Conservation (phyloP, 1,140 invertebrate species). For the Octopus sinensis region DNA sequence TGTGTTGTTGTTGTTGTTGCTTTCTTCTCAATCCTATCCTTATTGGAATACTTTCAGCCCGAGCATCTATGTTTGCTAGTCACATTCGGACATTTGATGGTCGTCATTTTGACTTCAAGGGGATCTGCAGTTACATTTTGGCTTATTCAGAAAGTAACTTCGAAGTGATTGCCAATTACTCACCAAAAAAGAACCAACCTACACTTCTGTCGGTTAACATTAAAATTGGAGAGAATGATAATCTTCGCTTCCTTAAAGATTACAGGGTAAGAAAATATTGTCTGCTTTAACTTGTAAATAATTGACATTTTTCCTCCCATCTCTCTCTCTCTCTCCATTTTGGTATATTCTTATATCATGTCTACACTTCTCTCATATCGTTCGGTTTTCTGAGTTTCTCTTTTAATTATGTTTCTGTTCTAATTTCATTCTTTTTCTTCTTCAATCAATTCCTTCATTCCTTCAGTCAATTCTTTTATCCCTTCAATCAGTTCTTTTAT, state of each 20-base stretch:
- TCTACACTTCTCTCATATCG: too few relatives aligned
- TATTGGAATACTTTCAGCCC: not conserved
- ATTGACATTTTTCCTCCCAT: not conserved
- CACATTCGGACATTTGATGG: constrained; percentile 86
- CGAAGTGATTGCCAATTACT: constrained; percentile 60
- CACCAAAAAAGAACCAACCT: constrained; percentile 40
- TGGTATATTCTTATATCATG: not conserved
- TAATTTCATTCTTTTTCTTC: too few relatives aligned
- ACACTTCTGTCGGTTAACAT: constrained; percentile 56
- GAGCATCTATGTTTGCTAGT: constrained; percentile 33
- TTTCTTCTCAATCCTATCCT: too few relatives aligned
- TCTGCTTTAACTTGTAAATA: not conserved
- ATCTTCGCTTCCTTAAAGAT: constrained; percentile 48
- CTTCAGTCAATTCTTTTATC: too few relatives aligned
- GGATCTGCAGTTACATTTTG: constrained; percentile 78
- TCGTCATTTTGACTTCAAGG: constrained; percentile 72
- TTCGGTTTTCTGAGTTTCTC: too few relatives aligned
- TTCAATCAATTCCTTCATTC: too few relatives aligned
- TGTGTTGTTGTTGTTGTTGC: too few relatives aligned
- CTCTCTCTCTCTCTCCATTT: not conserved
- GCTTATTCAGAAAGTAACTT: constrained; percentile 66
- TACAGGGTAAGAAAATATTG: constrained; percentile 26
- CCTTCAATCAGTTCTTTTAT: too few relatives aligned
- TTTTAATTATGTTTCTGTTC: too few relatives aligned
- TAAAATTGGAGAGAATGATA: constrained; percentile 32